These are phyloP conservation scores for Heliothis peltigera DNA, from an alignment of 2,888 invertebrate species.

Conservation along the genomic window DNA sequence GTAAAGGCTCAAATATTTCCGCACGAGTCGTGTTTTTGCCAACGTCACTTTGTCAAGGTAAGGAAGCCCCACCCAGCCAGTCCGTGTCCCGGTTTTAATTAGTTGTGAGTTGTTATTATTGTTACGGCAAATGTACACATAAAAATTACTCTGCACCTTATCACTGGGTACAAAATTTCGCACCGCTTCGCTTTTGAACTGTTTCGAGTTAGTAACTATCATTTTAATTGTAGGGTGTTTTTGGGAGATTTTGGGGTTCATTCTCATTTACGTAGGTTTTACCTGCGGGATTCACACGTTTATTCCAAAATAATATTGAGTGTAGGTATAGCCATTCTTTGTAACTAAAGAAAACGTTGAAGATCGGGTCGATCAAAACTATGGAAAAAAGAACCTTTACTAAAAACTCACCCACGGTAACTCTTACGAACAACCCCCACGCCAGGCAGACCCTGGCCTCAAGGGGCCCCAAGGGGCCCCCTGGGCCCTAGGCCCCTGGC, in stretches of 20 bases:
- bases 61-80: slow-evolving; percentile 74
- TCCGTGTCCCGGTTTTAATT: slow-evolving; percentile 85
- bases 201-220: slow-evolving; percentile 21
- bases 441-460: too few relatives aligned
- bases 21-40: slow-evolving; percentile 62
- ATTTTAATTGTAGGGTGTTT: slow-evolving; percentile 1
- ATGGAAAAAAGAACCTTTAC: too few relatives aligned
- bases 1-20: slow-evolving; percentile 1
- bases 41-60: slow-evolving; percentile 79
- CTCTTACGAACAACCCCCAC: too few relatives aligned
- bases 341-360: too few relatives aligned
- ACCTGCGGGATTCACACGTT: too few relatives aligned
- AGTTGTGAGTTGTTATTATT: slow-evolving; percentile 87
- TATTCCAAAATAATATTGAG: too few relatives aligned
- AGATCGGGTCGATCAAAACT: too few relatives aligned
- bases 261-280: background rate
- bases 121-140: slow-evolving; percentile 80
- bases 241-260: slow-evolving; percentile 1
- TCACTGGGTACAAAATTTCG: slow-evolving; percentile 71
- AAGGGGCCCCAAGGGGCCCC: too few relatives aligned
- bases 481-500: too few relatives aligned
- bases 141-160: slow-evolving; percentile 82
- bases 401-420: too few relatives aligned
- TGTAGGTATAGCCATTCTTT: too few relatives aligned
- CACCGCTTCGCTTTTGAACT: slow-evolving; percentile 48